Evolutionary conservation across 1,140 invertebrate genomes (phyloP).

Genomic region (Dolichoris vasculosae): DNA sequence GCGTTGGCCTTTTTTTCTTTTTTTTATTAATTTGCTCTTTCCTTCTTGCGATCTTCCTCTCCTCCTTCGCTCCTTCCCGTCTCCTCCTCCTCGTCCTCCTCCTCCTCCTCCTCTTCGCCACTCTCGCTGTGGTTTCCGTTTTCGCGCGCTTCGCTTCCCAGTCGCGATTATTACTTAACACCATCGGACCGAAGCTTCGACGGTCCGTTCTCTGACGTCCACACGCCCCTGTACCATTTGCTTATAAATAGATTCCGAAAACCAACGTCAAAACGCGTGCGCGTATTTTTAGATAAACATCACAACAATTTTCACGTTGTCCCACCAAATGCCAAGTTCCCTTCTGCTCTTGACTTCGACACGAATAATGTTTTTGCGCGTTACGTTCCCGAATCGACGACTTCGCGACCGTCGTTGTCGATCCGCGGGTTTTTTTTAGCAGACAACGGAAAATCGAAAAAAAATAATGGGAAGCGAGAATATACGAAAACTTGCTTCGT

Average conservation of each 20-base stretch:
- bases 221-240: constrained; percentile 46
- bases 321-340: constrained; percentile 32
- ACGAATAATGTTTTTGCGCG: neutral
- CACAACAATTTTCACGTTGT: constrained; percentile 34
- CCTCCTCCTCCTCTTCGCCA: neutral
- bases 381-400: neutral
- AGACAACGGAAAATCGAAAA: neutral
- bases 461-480: neutral
- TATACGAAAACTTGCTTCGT: too few relatives aligned
- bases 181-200: too few relatives aligned
- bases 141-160: neutral
- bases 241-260: constrained; percentile 26
- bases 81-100: neutral
- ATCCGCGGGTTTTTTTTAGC: neutral
- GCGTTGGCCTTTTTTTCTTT: too few relatives aligned
- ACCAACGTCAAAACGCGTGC: constrained; percentile 15
- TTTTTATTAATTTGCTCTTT: too few relatives aligned
- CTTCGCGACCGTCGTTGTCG: neutral
- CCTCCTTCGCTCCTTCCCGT: too few relatives aligned
- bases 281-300: constrained; percentile 33
- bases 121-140: neutral
- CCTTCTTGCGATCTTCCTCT: too few relatives aligned
- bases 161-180: neutral
- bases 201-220: neutral
- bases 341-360: constrained; percentile 7